Percentiles rank a stretch among this genome's conserved stretches.
These are phyloP conservation scores for Synodontis membranacea DNA, from an alignment of 2,113 vertebrate species.

Conservation along the genomic window DNA sequence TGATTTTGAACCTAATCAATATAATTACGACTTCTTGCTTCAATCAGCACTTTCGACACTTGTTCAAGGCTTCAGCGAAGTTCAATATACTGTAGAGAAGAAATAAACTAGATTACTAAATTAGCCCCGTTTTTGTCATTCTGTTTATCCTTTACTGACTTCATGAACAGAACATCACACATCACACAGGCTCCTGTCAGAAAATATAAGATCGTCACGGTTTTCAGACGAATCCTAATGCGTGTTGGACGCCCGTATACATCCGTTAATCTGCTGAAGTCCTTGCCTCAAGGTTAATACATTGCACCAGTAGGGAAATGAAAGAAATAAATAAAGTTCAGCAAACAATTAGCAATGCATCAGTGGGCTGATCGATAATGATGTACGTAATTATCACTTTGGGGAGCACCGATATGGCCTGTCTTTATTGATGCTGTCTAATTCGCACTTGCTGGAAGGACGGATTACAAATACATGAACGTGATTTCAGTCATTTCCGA, in stretches of 20 bases:
- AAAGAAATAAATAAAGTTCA: conserved; percentile 72
- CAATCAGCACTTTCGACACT: conserved; percentile 55
- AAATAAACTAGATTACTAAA: conserved; percentile 42
- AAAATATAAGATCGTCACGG: conserved; percentile 29
- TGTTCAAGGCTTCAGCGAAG: conserved; percentile 63
- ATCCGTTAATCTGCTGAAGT: conserved; percentile 49
- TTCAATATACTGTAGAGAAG: conserved; percentile 40
- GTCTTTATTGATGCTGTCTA: conserved; percentile 71
- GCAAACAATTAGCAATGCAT: conserved; percentile 79
- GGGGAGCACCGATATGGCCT: conserved; percentile 72
- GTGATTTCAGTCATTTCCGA: conserved; percentile 59
- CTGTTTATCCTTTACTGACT: conserved; percentile 45
- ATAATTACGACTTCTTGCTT: conserved; percentile 57
- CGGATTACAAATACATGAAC: conserved; percentile 72
- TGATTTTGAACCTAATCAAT: conserved; percentile 62
- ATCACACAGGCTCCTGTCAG: background rate
- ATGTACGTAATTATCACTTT: conserved; percentile 80
- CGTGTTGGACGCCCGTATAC: conserved; percentile 51
- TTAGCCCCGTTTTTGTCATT: conserved; percentile 58
- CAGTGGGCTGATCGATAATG: conserved; percentile 75
- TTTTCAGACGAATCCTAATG: conserved; percentile 63
- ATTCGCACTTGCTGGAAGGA: conserved; percentile 66
- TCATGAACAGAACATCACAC: conserved; percentile 54
- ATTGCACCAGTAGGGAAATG: conserved; percentile 58
- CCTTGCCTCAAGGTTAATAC: conserved; percentile 71